Evolutionary conservation across 2,797 vertebrate genomes (phyloP).

Genomic region (Sebastes melanostomus): DNA sequence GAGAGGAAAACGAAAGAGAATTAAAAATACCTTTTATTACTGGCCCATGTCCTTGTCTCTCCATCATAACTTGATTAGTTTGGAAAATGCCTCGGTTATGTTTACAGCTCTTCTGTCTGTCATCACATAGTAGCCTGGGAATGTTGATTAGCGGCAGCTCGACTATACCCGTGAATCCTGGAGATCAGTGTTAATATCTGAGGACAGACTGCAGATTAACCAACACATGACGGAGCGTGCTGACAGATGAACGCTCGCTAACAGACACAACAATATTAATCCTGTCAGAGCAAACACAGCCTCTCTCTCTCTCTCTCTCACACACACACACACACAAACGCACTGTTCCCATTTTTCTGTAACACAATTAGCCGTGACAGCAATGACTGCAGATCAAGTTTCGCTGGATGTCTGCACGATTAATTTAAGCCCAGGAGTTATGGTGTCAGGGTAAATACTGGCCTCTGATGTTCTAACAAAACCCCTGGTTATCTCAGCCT

Average conservation of each 20-base stretch:
- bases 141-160: conserved; percentile 60
- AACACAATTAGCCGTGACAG: conserved; percentile 43
- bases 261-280: conserved; percentile 43
- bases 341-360: background rate
- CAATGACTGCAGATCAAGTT: conserved; percentile 24
- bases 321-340: background rate
- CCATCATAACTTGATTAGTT: conserved; percentile 6
- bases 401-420: conserved; percentile 37
- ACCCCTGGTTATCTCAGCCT: background rate
- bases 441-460: conserved; percentile 25
- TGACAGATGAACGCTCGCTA: conserved; percentile 28
- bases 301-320: background rate
- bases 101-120: conserved; percentile 53
- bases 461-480: conserved; percentile 8
- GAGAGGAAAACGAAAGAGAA: background rate
- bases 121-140: conserved; percentile 62
- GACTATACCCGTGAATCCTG: conserved; percentile 27
- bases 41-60: background rate
- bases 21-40: conserved; percentile 17
- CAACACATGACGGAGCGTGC: conserved; percentile 12
- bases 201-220: conserved; percentile 52
- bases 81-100: background rate
- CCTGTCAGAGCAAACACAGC: conserved; percentile 4
- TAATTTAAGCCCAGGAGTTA: conserved; percentile 41
- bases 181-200: conserved; percentile 47